Evolutionary conservation across 2,113 vertebrate species (phyloP).

Genomic region (Psilopsiagon aymara): DNA sequence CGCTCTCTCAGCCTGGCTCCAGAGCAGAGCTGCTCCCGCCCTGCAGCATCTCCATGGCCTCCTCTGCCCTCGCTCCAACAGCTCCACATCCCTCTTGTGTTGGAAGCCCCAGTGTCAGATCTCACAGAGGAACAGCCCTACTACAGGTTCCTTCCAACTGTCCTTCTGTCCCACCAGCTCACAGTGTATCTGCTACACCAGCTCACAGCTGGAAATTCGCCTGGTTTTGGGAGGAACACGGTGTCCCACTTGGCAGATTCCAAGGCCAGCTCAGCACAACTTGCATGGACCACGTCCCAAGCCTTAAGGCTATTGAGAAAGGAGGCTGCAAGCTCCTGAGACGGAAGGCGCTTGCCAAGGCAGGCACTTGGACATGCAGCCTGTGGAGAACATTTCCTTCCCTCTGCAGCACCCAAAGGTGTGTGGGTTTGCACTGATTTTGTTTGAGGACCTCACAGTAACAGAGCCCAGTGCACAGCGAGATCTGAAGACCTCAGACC

Average conservation of each 20-base stretch:
- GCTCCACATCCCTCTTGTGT: not conserved
- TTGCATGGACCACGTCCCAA: not conserved
- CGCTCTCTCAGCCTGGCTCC: not conserved
- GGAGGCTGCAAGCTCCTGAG: not conserved
- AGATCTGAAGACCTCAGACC: not conserved
- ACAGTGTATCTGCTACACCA: not conserved
- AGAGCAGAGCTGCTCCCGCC: not conserved
- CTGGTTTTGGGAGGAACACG: not conserved
- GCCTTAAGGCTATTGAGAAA: not conserved
- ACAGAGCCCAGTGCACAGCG: not conserved
- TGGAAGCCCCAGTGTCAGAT: not conserved
- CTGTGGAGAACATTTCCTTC: not conserved
- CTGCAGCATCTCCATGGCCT: not conserved
- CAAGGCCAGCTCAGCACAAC: not conserved
- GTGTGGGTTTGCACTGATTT: not conserved
- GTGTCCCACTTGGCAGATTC: not conserved
- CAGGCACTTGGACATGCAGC: accelerated
- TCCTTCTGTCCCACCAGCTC: not conserved
- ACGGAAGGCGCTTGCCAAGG: not conserved
- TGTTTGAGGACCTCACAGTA: not conserved
- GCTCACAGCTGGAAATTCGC: not conserved
- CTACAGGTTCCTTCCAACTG: not conserved
- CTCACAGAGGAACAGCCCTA: not conserved
- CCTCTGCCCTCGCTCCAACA: not conserved
- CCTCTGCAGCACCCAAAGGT: not conserved